phyloP scores from a whole-genome alignment of 2,888 invertebrate species.

The Lydus trimaculatus region DNA sequence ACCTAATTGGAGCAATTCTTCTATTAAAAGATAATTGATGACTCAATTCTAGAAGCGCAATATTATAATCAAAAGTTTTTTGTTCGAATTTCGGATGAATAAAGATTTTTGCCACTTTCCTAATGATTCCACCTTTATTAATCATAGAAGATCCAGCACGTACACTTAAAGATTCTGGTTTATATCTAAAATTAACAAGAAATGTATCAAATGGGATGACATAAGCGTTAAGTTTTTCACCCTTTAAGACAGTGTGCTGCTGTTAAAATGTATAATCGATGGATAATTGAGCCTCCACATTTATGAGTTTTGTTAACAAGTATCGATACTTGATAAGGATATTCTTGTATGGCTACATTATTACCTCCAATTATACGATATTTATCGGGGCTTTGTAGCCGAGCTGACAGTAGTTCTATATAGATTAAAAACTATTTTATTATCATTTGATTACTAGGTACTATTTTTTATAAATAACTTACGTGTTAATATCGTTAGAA shows the following conservation, averaged over 20 bases:
- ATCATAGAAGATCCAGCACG: slow-evolving; percentile 64
- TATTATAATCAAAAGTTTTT: slow-evolving; percentile 63
- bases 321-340: slow-evolving; percentile 66
- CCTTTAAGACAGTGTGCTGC: slow-evolving; percentile 47
- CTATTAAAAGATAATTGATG: slow-evolving; percentile 52
- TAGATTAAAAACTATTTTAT: neutral
- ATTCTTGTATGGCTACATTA: slow-evolving; percentile 61
- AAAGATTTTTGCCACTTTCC: slow-evolving; percentile 59
- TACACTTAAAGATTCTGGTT: slow-evolving; percentile 42
- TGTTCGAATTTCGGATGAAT: slow-evolving; percentile 62
- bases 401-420: neutral
- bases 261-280: slow-evolving; percentile 61
- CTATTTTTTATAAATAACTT: no score
- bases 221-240: no score
- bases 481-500: no score
- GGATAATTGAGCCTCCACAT: slow-evolving; percentile 65
- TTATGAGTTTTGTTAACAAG: slow-evolving; percentile 62
- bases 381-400: neutral
- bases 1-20: neutral
- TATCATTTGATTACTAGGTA: no score
- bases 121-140: slow-evolving; percentile 64
- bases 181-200: neutral
- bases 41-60: slow-evolving; percentile 61
- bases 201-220: no score
- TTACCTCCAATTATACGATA: slow-evolving; percentile 59